Conservation (phyloP, 2,113 vertebrate species). For the Silurus meridionalis region DNA sequence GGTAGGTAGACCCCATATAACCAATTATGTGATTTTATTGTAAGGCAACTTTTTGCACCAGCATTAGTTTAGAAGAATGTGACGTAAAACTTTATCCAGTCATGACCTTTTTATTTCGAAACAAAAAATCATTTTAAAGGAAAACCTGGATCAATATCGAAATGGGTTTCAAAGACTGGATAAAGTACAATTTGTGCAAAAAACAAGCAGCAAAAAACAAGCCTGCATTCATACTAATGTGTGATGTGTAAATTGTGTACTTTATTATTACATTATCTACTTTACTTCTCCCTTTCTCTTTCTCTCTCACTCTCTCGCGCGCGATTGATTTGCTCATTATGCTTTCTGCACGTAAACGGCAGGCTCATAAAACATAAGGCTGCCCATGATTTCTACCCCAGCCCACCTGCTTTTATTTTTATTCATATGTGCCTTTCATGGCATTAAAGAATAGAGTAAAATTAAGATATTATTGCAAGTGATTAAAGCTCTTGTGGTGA, state of each 20-base stretch:
- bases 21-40: neutral
- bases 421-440: slow-evolving; percentile 24
- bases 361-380: neutral
- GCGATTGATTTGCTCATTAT: neutral
- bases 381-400: neutral
- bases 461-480: slow-evolving; percentile 1
- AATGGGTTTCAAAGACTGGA: slow-evolving; percentile 31
- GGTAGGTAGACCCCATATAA: neutral
- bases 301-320: neutral
- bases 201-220: neutral
- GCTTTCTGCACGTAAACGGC: neutral
- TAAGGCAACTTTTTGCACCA: neutral
- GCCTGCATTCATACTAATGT: neutral
- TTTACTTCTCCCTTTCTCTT: neutral
- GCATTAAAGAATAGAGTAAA: slow-evolving; percentile 23
- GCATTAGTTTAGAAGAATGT: neutral
- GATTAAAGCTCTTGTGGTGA: slow-evolving; percentile 4
- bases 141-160: slow-evolving; percentile 23
- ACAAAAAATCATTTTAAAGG: too few relatives aligned
- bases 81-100: neutral
- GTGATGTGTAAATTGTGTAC: neutral
- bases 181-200: slow-evolving; percentile 1
- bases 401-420: slow-evolving; percentile 35
- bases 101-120: neutral
- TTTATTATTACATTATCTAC: slow-evolving; percentile 1